Evolutionary conservation across 2,797 vertebrate species (phyloP).

Genomic region (Myiotriccus ornatus): DNA sequence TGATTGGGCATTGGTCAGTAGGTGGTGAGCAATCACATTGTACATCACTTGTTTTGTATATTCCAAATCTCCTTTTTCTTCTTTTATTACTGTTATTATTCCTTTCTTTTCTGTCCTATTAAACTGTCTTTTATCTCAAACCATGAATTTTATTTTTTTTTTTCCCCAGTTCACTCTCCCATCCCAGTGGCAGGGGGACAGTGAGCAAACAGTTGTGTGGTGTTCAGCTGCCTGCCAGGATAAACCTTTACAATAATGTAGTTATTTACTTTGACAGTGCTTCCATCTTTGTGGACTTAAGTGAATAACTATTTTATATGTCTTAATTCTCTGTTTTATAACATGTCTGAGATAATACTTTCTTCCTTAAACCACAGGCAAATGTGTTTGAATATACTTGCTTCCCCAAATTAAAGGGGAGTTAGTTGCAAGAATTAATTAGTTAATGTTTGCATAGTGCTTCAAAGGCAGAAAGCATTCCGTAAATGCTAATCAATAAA

Average conservation of each 20-base stretch:
- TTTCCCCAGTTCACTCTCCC: background rate
- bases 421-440: conserved; percentile 62
- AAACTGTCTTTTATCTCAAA: background rate
- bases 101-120: background rate
- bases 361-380: background rate
- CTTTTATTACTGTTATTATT: background rate
- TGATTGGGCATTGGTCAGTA: background rate
- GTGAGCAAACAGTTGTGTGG: background rate
- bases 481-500: conserved; percentile 69
- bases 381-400: background rate
- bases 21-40: background rate
- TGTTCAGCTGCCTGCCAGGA: background rate
- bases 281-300: background rate
- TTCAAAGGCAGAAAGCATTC: conserved; percentile 54
- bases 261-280: background rate
- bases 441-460: conserved; percentile 58
- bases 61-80: background rate
- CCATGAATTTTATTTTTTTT: background rate
- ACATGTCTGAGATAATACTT: background rate
- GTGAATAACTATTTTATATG: background rate
- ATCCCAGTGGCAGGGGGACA: background rate
- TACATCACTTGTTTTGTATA: background rate
- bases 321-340: conserved; percentile 29
- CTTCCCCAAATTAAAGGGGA: conserved; percentile 46
- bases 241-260: background rate